Evolutionary conservation across 1,140 invertebrate species (phyloP).

Genomic region (Drosophila nebulosa): DNA sequence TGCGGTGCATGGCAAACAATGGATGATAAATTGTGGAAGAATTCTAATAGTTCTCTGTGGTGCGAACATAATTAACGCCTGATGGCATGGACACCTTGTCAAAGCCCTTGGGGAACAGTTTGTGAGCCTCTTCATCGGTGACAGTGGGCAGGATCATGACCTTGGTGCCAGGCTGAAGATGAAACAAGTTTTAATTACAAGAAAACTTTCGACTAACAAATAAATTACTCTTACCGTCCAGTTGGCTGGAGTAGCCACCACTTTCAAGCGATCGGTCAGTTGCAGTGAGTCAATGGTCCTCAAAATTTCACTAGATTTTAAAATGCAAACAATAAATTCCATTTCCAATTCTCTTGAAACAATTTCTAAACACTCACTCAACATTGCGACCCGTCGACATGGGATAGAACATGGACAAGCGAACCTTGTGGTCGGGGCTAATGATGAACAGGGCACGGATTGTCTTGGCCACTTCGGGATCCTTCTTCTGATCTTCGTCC

Average conservation of each 20-base stretch:
- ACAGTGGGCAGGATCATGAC: conserved; percentile 92
- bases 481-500: conserved; percentile 89
- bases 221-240: conserved; percentile 87
- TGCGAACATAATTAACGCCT: conserved; percentile 89
- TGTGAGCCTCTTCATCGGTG: conserved; percentile 86
- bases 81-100: conserved; percentile 88
- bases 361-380: conserved; percentile 85
- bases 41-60: conserved; percentile 86
- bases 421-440: conserved; percentile 90
- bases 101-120: conserved; percentile 88
- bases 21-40: not conserved
- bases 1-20: conserved; percentile 17
- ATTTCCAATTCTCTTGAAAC: not conserved
- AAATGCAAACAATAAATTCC: not conserved
- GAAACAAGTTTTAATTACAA: not conserved
- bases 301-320: conserved; percentile 90
- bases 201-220: not conserved
- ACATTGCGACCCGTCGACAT: conserved; percentile 95
- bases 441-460: conserved; percentile 93
- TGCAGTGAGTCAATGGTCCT: conserved; percentile 94
- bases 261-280: conserved; percentile 86
- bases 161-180: conserved; percentile 86
- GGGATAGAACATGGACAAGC: conserved; percentile 94
- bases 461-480: conserved; percentile 88
- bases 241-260: conserved; percentile 92